Evolutionary conservation across 2,888 invertebrate species (phyloP).

Genomic region (Cenopis cana): DNA sequence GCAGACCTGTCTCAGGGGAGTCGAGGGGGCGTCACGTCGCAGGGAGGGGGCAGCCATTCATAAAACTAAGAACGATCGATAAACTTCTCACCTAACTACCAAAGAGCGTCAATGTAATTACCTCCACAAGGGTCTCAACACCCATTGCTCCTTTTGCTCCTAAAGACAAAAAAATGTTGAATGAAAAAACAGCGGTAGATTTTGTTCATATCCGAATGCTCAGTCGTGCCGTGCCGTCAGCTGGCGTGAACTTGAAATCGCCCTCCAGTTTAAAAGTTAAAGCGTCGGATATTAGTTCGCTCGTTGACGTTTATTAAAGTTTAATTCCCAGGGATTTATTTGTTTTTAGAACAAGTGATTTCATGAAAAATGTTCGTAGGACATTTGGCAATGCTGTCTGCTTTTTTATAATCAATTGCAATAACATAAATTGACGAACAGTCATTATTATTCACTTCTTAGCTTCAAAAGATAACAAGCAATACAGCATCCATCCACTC

Average conservation of each 20-base stretch:
- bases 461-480: background rate
- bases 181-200: slow-evolving; percentile 54
- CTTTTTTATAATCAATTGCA: background rate
- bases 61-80: slow-evolving; percentile 80
- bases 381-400: background rate
- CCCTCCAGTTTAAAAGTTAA: slow-evolving; percentile 49
- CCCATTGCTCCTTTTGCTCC: slow-evolving; percentile 50
- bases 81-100: slow-evolving; percentile 61
- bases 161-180: slow-evolving; percentile 36
- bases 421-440: no score
- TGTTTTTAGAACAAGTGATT: slow-evolving; percentile 14
- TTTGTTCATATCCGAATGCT: slow-evolving; percentile 28
- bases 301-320: slow-evolving; percentile 38
- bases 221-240: slow-evolving; percentile 45
- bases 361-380: slow-evolving; percentile 12
- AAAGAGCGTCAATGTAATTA: slow-evolving; percentile 53
- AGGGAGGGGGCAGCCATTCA: slow-evolving; percentile 70
- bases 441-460: no score
- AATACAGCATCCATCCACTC: background rate
- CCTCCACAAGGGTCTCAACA: slow-evolving; percentile 44
- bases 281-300: slow-evolving; percentile 31
- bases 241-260: slow-evolving; percentile 51
- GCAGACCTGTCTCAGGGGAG: no score
- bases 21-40: slow-evolving; percentile 47
- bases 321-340: slow-evolving; percentile 31